Conservation (phyloP, 2,797 vertebrate genomes). For the Todus mexicanus region DNA sequence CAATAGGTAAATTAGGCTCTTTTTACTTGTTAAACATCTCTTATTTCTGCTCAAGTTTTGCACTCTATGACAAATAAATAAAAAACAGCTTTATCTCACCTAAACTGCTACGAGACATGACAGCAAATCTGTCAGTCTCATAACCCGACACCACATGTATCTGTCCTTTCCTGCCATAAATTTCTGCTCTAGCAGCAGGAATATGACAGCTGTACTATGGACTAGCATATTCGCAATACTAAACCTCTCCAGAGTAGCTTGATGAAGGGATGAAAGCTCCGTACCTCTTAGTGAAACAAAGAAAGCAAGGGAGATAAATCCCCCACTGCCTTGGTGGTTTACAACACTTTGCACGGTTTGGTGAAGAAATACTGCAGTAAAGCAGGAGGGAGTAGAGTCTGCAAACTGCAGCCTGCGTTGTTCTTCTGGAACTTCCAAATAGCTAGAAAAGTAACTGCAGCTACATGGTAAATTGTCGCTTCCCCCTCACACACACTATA, state of each 20-base stretch:
- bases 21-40: not conserved
- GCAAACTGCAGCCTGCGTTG: not conserved
- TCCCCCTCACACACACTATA: not conserved
- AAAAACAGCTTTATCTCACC: constrained; percentile 11
- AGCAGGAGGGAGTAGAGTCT: not conserved
- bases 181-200: constrained; percentile 41
- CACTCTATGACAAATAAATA: constrained; percentile 20
- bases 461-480: not conserved
- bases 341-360: not conserved
- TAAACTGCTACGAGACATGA: constrained; percentile 35
- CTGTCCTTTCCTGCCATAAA: constrained; percentile 45
- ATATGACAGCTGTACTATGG: constrained; percentile 50
- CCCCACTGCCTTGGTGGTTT: not conserved
- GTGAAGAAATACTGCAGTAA: not conserved
- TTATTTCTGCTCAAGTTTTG: constrained; percentile 1
- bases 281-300: not conserved
- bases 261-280: constrained; percentile 33
- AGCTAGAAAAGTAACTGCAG: not conserved
- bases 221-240: not conserved
- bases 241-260: constrained; percentile 6
- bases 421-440: not conserved
- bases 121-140: constrained; percentile 57
- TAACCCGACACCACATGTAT: constrained; percentile 48
- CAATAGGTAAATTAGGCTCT: not conserved
- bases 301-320: constrained; percentile 20